Conservation (phyloP, 2,113 vertebrate genomes). For the Lethenteron reissneri region DNA sequence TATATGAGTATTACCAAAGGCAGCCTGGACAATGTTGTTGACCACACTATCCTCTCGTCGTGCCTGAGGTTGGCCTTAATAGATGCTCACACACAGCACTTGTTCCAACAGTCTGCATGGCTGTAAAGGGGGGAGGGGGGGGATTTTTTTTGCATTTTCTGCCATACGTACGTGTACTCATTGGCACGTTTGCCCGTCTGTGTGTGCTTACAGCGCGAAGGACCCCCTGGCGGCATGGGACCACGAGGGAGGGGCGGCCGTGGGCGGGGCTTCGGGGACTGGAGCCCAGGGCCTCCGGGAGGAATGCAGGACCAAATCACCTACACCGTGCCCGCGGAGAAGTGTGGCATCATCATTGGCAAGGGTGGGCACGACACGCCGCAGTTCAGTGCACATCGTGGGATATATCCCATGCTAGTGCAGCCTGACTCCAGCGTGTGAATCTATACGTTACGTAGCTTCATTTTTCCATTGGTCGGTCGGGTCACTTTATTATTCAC, state of each 20-base stretch:
- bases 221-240: slow-evolving; percentile 53
- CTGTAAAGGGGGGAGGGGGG: no score
- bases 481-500: neutral
- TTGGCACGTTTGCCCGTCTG: no score
- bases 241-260: slow-evolving; percentile 62
- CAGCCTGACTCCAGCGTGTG: neutral
- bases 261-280: slow-evolving; percentile 81
- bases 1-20: no score
- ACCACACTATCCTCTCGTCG: no score
- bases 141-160: no score
- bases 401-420: neutral
- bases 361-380: slow-evolving; percentile 35
- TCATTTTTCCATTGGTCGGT: slow-evolving; percentile 8
- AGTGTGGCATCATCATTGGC: slow-evolving; percentile 92
- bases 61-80: no score
- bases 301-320: slow-evolving; percentile 76
- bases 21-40: no score
- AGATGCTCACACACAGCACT: no score
- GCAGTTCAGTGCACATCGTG: neutral
- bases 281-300: slow-evolving; percentile 95
- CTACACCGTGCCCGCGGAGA: slow-evolving; percentile 89
- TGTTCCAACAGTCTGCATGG: no score
- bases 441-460: slow-evolving; percentile 7
- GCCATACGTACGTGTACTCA: no score
- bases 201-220: slow-evolving; percentile 10